These are phyloP conservation scores for Stomatorhinus ivindoensis DNA, from an alignment of 2,113 vertebrate genomes.

Conservation along the genomic window DNA sequence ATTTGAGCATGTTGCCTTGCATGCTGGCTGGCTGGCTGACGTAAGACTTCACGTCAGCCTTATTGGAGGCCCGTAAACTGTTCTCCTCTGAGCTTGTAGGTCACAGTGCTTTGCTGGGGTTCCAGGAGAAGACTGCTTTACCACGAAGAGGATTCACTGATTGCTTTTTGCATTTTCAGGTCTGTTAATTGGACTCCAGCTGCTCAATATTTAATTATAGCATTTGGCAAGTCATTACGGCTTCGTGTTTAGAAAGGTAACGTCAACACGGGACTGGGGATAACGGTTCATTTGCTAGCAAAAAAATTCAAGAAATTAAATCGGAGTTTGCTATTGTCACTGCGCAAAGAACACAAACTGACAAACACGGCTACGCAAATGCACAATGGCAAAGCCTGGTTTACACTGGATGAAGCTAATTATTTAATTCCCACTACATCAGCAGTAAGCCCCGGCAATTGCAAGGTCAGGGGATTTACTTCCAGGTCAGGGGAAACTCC, in stretches of 20 bases:
- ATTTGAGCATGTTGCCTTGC: not conserved
- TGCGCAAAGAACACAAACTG: slow-evolving; percentile 2
- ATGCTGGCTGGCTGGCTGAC: not conserved
- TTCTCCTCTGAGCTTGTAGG: not conserved
- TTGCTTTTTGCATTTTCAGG: slow-evolving; percentile 10
- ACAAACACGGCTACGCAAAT: slow-evolving; percentile 17
- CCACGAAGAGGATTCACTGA: not conserved
- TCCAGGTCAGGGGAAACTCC: not conserved
- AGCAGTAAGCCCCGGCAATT: not conserved
- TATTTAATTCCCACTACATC: not conserved
- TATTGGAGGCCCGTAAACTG: not conserved
- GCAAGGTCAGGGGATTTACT: not conserved
- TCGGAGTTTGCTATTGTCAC: slow-evolving; percentile 5
- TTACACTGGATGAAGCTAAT: not conserved
- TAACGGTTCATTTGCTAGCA: not conserved
- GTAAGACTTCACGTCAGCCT: not conserved
- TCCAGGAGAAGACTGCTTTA: not conserved
- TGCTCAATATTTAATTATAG: slow-evolving; percentile 27
- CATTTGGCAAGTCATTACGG: slow-evolving; percentile 18
- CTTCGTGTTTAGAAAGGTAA: slow-evolving; percentile 11
- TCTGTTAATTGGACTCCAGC: slow-evolving; percentile 16
- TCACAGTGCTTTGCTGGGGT: slow-evolving; percentile 5
- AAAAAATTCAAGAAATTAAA: slow-evolving; percentile 13
- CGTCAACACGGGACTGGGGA: slow-evolving; percentile 4
- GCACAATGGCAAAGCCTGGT: not conserved